Evolutionary conservation across 2,113 vertebrate genomes (phyloP), one percentile per base, ranked within the genome.

Genomic region (Jaculus jaculus): DNA sequence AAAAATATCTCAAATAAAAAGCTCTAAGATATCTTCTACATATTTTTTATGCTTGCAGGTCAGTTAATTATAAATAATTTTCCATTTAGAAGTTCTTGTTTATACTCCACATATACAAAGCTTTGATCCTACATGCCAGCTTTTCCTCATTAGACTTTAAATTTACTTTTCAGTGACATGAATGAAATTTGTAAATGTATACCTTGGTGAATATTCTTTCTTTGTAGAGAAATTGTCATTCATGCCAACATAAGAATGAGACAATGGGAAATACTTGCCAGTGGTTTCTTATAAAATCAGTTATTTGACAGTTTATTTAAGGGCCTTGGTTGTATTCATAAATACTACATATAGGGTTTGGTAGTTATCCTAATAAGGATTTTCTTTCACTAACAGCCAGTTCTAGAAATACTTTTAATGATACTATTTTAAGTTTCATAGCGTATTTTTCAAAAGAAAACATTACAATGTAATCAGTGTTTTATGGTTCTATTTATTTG

Each of bases 401-500:
- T 84, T 87, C 77, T 65, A 91, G 37, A 90, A 54, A 74, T 15
- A 89, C 16, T 71, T 89, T 82, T 84, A 87, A 85, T 89, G 21
- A 78, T 7, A 87, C 15, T 80, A 60, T 65, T 63, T 80, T 81
- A 90, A 85, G 63, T 94, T 90, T 92, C 77, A 87, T 72, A 90
- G 30, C 26, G 23, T 85, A 12, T 28, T 87, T 89, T 90, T 54
- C 61, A 81, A 85, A 92, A 84, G 34, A 94, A 87, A 47, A 8
- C 78, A 37, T 32, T 90, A 86, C 87, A 90, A 58, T 78, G 60
- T 68, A 11, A 23, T 83, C 71, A 90, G 18, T 89, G 47, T 71
- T 92, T 92, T 88, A 74, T 88, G 78, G 54, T 85, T 88, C 60
- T 75, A 8, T 90, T 87, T 94, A 93, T 94, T 92, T 95, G 73